phyloP scores from a whole-genome alignment of 2,888 invertebrate genomes.

The Helicoverpa assulta region DNA sequence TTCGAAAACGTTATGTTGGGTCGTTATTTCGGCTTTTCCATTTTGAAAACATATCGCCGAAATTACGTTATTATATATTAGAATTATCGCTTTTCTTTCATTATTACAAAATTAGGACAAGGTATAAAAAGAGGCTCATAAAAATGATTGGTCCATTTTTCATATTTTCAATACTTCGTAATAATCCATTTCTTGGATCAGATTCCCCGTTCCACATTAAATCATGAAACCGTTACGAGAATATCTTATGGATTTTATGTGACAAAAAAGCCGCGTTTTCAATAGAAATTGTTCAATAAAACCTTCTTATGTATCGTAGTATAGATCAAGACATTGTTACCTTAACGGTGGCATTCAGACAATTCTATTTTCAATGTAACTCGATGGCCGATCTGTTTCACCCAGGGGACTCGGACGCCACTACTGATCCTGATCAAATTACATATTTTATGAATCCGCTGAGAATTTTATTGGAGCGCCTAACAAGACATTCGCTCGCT shows the following conservation, averaged over 20 bases:
- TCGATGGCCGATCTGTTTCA: constrained; percentile 57
- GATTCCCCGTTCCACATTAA: constrained; percentile 10
- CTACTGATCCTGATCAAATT: constrained; percentile 75
- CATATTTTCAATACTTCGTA: constrained; percentile 18
- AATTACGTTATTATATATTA: too few relatives aligned
- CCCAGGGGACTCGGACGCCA: constrained; percentile 65
- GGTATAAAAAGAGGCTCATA: constrained; percentile 3
- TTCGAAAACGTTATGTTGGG: constrained; percentile 19
- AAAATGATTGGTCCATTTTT: constrained; percentile 9
- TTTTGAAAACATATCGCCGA: too few relatives aligned
- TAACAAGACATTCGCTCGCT: constrained; percentile 66
- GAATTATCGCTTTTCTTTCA: background rate
- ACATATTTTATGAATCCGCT: constrained; percentile 76
- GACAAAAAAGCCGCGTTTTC: constrained; percentile 14
- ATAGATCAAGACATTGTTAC: constrained; percentile 56
- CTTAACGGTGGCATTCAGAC: constrained; percentile 52
- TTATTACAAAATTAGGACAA: constrained; percentile 4
- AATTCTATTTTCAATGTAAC: constrained; percentile 62
- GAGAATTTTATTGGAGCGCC: constrained; percentile 68
- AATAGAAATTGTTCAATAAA: constrained; percentile 32
- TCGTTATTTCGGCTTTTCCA: constrained; percentile 7
- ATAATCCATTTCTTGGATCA: constrained; percentile 18
- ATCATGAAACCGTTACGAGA: background rate
- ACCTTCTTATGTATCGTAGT: constrained; percentile 35
- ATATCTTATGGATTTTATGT: background rate